A percentile compares a stretch with the other conserved stretches of the same genome.
Evolutionary conservation across 2,797 vertebrate species (phyloP).

Genomic region (Lagocephalus sceleratus): DNA sequence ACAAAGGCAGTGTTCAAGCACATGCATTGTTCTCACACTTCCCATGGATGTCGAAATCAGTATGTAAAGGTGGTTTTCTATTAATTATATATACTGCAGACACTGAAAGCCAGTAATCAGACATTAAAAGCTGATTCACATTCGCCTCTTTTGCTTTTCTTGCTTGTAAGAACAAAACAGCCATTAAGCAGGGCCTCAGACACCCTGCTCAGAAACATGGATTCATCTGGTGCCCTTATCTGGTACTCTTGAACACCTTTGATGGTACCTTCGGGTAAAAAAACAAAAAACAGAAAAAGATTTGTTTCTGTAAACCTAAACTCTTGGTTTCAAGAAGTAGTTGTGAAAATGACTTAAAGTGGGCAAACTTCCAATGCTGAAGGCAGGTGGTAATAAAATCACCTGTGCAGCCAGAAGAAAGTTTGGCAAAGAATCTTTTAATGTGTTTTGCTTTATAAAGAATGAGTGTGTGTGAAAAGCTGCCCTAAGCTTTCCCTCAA

Average conservation of each 20-base stretch:
- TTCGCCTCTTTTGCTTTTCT: too few species aligned
- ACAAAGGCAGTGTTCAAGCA: background rate
- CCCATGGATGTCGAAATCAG: too few species aligned
- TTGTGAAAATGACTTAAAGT: too few species aligned
- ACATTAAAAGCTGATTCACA: too few species aligned
- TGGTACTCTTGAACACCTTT: background rate
- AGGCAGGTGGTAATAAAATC: background rate
- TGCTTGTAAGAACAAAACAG: too few species aligned
- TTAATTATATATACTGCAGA: too few species aligned
- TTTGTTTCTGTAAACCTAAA: background rate
- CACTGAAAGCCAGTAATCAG: too few species aligned
- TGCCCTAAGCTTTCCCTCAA: background rate
- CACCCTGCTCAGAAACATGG: too few species aligned
- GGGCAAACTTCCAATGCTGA: background rate
- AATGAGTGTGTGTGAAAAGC: conserved; percentile 7
- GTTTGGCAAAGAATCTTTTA: background rate
- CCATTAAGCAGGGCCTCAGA: too few species aligned
- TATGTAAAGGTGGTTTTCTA: background rate
- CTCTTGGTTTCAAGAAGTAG: too few species aligned
- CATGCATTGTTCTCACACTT: too few species aligned
- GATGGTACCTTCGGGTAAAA: background rate
- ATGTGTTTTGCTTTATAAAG: conserved; percentile 2
- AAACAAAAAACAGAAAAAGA: background rate
- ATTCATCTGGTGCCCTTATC: background rate
- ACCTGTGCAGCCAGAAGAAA: background rate